Conservation (phyloP, 2,797 vertebrate species). For the Distichodus sexfasciatus region DNA sequence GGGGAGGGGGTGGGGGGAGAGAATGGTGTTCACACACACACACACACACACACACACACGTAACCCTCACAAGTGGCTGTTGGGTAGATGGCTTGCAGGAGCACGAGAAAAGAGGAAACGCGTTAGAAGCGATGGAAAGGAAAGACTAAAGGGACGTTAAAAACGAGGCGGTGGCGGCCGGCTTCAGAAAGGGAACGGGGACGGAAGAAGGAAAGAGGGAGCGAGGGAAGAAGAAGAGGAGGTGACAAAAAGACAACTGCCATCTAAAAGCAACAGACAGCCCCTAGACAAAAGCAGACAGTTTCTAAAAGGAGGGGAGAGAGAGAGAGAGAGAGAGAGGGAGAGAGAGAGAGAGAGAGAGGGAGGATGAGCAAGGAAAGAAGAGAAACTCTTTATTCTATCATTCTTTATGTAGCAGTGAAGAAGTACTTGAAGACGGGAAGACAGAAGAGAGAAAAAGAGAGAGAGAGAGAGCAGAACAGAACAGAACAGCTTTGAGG, state of each 20-base stretch:
- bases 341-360: constrained; percentile 25
- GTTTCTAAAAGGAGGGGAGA: not conserved
- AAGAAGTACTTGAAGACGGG: constrained; percentile 3
- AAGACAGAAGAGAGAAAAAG: constrained; percentile 52
- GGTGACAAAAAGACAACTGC: constrained; percentile 64
- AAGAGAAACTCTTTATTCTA: constrained; percentile 2
- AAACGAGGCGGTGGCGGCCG: not conserved
- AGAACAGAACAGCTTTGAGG: constrained; percentile 66
- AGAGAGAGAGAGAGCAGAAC: constrained; percentile 56
- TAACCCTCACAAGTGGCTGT: not conserved
- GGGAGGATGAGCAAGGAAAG: too few species aligned
- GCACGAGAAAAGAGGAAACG: constrained; percentile 1
- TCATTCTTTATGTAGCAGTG: not conserved
- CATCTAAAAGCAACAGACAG: constrained; percentile 54
- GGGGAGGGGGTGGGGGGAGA: too few species aligned
- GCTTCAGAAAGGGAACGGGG: not conserved
- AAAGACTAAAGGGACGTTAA: not conserved
- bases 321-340: constrained; percentile 27
- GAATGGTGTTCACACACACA: constrained; percentile 7
- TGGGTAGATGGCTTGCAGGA: not conserved
- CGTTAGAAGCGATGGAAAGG: not conserved
- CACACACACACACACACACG: not conserved
- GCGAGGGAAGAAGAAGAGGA: constrained; percentile 66
- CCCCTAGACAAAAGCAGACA: not conserved
- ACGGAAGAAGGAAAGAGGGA: constrained; percentile 55